Conservation (phyloP, 1,140 invertebrate species). For the Charaxes varanes region DNA sequence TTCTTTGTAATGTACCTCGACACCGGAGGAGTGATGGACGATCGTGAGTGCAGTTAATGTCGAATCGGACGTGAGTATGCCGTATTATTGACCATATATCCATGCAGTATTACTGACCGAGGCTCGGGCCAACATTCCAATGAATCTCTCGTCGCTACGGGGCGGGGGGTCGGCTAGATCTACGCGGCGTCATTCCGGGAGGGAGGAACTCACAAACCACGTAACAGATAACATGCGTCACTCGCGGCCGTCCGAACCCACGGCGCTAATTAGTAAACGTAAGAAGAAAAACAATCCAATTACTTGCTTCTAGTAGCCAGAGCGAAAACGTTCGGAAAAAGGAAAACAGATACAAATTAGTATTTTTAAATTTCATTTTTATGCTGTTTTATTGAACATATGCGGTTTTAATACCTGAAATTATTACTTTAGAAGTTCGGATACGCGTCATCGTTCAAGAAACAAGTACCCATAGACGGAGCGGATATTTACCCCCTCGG, state of each 20-base stretch:
- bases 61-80: too few relatives aligned
- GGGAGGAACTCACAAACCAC: constrained; percentile 38
- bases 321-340: constrained; percentile 64
- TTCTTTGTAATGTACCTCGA: constrained; percentile 66
- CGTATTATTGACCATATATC: too few relatives aligned
- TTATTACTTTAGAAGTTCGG: too few relatives aligned
- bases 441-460: too few relatives aligned
- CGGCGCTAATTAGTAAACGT: too few relatives aligned
- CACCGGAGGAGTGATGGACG: too few relatives aligned
- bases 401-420: too few relatives aligned
- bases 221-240: constrained; percentile 56
- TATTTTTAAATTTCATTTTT: constrained; percentile 25
- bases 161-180: too few relatives aligned
- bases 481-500: too few relatives aligned
- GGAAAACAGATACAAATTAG: constrained; percentile 48
- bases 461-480: too few relatives aligned
- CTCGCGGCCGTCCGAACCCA: constrained; percentile 33
- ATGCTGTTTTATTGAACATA: neutral
- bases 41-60: too few relatives aligned
- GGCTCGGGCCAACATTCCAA: constrained; percentile 37
- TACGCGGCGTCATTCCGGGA: constrained; percentile 54
- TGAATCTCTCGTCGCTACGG: constrained; percentile 64
- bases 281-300: constrained; percentile 42
- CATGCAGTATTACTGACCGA: constrained; percentile 17
- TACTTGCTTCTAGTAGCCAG: constrained; percentile 73